Conservation (phyloP, 1,140 invertebrate species). For the Leptestheria dahalacensis region DNA sequence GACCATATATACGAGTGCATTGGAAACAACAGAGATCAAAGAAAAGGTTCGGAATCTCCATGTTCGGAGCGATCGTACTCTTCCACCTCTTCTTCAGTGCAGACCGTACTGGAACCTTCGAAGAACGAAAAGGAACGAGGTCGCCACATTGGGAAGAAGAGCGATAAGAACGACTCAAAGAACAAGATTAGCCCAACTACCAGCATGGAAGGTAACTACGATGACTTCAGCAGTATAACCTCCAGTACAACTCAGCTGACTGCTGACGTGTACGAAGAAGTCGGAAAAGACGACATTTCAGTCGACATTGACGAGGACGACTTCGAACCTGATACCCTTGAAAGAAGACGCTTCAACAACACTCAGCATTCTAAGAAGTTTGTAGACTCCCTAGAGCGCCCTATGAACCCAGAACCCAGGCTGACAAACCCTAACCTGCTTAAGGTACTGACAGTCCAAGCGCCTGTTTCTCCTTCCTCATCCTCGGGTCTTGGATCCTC, state of each 20-base stretch:
- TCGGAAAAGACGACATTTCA: neutral
- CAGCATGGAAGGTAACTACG: conserved; percentile 4
- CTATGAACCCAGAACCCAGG: neutral
- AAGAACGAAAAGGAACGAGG: neutral
- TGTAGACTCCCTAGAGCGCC: conserved; percentile 13
- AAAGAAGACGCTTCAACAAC: neutral
- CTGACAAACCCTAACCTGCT: neutral
- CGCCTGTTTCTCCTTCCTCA: conserved; percentile 12
- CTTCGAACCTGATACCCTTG: conserved; percentile 12
- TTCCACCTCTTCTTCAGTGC: neutral
- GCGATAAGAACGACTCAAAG: neutral
- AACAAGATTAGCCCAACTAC: neutral
- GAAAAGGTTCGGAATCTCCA: neutral
- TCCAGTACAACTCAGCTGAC: conserved; percentile 3
- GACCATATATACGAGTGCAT: conserved; percentile 11
- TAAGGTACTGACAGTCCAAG: neutral
- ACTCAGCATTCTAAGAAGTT: neutral
- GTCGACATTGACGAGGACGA: conserved; percentile 1
- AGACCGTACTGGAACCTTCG: neutral
- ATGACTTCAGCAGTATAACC: neutral
- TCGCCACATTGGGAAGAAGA: neutral
- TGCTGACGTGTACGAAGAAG: conserved; percentile 1
- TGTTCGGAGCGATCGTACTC: neutral
- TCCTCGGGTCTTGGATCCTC: conserved; percentile 14
- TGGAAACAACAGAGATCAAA: neutral